Base-by-base conservation (phyloP, 1,140 invertebrate species). In the Lepidurus apus region DNA sequence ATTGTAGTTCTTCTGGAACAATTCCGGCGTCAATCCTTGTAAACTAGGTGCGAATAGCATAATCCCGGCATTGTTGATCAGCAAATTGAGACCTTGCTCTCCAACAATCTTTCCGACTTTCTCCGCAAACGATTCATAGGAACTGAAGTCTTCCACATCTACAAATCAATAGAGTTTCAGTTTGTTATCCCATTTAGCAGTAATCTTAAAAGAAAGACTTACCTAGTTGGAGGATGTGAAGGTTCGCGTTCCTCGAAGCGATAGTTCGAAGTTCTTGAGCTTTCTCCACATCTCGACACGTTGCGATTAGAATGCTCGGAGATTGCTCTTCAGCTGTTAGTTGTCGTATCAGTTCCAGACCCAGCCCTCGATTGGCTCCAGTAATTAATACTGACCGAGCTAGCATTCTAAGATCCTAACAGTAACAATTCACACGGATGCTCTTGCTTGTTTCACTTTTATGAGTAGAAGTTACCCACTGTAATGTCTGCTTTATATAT, bases 1-100 rank as follows among this genome's bases (percentile, higher is more conserved):
- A 42, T 88, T 85, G 80, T 92, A 89, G 77, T 89, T 89, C 45
- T 94, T 89, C 65, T 89, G 82, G 81, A 96, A 84, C 81, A 93
- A 90, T 77, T 93, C 87, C 43, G 88, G 84, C 82, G 91, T 92
- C 0, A 93, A 90, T 17, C 90, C 84, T 26, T 87, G 87, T 6
- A 96, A 86, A 74, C 92, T 87, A 1, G 91, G 89, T 79, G 91
- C 94, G 84, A 92, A 93, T 2, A 91, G 88, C 2, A 90, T 87
- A 42, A 93, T 86, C 17, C 93, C 94, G 65, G 94, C 94, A 87
- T 95, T 96, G 83, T 96, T 96, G 65, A 96, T 90, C 1, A 97
- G 85, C 26, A 95, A 87, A 85, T 95, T 95, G 0, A 96, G 85
- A 7, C 94, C 94, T 75, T 87, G 82, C 11, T 89, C 87, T 76